Conservation (phyloP, 1,140 invertebrate species). For the Paraescarpia echinospica region DNA sequence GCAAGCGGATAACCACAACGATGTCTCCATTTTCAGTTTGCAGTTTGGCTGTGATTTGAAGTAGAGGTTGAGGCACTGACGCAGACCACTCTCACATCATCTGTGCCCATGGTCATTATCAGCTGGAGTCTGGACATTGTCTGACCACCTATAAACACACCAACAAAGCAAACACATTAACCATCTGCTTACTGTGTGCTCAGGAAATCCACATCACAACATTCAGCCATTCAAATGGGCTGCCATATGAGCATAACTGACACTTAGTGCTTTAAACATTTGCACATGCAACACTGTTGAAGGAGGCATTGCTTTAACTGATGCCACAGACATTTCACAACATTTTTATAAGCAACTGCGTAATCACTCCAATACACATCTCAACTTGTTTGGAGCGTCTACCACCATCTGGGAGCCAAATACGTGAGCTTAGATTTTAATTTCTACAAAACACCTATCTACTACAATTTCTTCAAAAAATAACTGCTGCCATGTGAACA, state of each 20-base stretch:
- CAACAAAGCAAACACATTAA: not conserved
- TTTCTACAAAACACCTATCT: not conserved
- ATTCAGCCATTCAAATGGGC: not conserved
- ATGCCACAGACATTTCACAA: not conserved
- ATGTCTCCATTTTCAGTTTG: not conserved
- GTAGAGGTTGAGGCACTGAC: not conserved
- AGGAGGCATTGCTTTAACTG: not conserved
- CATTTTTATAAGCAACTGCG: not conserved
- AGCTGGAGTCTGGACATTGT: not conserved
- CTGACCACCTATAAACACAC: not conserved
- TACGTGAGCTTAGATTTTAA: not conserved
- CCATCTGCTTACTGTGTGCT: not conserved
- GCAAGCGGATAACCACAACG: not conserved
- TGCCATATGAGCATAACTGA: not conserved
- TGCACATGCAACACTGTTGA: not conserved
- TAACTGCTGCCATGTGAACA: not conserved
- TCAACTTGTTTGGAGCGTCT: not conserved
- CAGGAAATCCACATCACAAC: not conserved
- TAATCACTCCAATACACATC: not conserved
- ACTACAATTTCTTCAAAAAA: not conserved
- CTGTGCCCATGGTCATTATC: not conserved
- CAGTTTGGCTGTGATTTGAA: not conserved
- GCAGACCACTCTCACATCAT: not conserved
- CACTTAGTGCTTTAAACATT: not conserved
- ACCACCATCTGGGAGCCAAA: not conserved